phyloP scores from a whole-genome alignment of 2,797 vertebrate species.

The Platyrinchus mystaceus region DNA sequence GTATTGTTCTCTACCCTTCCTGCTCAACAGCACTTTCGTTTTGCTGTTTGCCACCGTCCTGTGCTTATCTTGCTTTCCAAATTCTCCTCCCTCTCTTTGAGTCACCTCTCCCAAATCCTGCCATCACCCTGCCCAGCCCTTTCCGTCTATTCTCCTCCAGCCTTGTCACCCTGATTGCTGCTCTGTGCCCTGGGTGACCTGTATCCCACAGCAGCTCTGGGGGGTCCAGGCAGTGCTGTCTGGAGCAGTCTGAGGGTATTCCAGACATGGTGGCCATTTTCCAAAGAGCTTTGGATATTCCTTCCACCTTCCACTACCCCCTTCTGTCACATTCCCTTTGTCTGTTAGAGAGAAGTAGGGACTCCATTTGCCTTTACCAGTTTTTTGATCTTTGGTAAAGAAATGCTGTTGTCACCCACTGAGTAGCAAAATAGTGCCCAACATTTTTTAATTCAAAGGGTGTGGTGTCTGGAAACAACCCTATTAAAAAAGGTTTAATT shows the following conservation, averaged over 20 bases:
- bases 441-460: background rate
- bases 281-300: background rate
- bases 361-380: background rate
- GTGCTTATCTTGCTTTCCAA: background rate
- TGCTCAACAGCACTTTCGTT: background rate
- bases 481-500: background rate
- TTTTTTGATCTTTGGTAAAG: background rate
- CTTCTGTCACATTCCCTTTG: background rate
- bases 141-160: background rate
- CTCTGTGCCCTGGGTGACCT: background rate
- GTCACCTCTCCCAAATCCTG: background rate
- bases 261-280: background rate
- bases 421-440: background rate
- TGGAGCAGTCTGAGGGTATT: background rate
- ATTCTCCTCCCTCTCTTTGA: background rate
- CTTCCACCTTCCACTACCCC: background rate
- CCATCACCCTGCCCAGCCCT: background rate
- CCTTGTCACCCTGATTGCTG: background rate
- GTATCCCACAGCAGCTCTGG: background rate
- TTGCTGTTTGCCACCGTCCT: conserved; percentile 11
- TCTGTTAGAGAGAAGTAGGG: background rate
- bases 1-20: background rate
- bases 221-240: background rate
- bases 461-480: background rate
- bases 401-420: background rate